Base-by-base conservation (phyloP, 1,140 invertebrate genomes). In the Saccostrea cuccullata region DNA sequence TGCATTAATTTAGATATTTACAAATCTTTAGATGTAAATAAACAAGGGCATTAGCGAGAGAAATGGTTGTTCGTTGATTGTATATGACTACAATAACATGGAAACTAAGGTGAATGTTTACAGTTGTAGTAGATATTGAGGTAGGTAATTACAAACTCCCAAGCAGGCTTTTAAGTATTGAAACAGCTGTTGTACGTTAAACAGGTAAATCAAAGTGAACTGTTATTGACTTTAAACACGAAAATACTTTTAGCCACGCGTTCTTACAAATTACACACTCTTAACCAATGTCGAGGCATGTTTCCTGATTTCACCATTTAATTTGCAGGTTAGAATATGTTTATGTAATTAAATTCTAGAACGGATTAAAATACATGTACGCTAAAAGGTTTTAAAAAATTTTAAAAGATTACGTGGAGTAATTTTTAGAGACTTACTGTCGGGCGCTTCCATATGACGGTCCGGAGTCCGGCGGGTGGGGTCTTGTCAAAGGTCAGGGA, bases 391-490 rank as follows among this genome's bases (percentile, higher is more conserved):
- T n/a, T n/a, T n/a, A 47, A 47, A 47, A 47, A 47, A 9, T 47
- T 47, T 0, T 47, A 2, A 9, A 47, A 47, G 47, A 64, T 20
- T 64, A 64, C 58, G 17, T 20, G 17, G 58, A 15, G 70, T 2
- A 36, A 15, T 36, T 30, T 30, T 1, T 26, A 17, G 20, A 40
- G 2, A 91, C 90, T 89, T 90, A 92, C 91, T 87, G 56, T 56
- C 4, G 91, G 90, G n/a, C 91, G 70, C 67, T 90, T 92, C 91
- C 91, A 92, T 0, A 91, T 77, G 26, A 91, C 83, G 3, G 36
- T 82, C 17, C 88, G 84, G 12, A 85, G 36, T 23, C 84, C 86
- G 2, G 64, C 15, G 23, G 88, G 89, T 5, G 56, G 36, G 23
- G n/a, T 23, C 15, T 90, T 88, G 47, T 85, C 70, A 26, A 84